These are phyloP conservation scores for Linurgus olivaceus DNA, from an alignment of 2,797 vertebrate species.

Conservation along the genomic window DNA sequence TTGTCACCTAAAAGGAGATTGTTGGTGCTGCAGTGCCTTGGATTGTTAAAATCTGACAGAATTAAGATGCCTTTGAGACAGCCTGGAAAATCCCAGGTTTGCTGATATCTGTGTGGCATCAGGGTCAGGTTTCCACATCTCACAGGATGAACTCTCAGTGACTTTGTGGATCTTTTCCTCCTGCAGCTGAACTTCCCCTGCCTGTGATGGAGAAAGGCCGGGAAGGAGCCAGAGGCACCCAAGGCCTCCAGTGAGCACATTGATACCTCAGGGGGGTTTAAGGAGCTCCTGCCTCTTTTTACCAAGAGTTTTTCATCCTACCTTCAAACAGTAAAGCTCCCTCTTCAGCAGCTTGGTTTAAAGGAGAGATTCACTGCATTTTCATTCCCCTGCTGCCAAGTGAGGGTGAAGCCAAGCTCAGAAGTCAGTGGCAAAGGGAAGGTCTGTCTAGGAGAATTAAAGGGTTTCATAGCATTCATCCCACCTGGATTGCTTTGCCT, in stretches of 20 bases:
- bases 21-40: not conserved
- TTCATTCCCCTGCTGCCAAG: slow-evolving; percentile 14
- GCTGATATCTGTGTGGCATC: not conserved
- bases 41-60: not conserved
- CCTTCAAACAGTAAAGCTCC: slow-evolving; percentile 27
- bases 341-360: slow-evolving; percentile 6
- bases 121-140: not conserved
- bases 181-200: not conserved
- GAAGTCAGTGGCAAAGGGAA: not conserved
- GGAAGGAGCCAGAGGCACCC: not conserved
- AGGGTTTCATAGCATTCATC: not conserved
- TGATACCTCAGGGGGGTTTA: not conserved
- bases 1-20: not conserved
- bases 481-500: not conserved
- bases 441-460: not conserved
- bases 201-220: not conserved
- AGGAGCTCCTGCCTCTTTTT: not conserved
- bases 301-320: not conserved
- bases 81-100: not conserved
- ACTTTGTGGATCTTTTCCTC: not conserved
- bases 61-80: not conserved
- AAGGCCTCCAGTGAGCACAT: not conserved
- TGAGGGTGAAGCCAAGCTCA: not conserved
- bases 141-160: not conserved
- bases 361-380: slow-evolving; percentile 1